Evolutionary conservation across 1,140 invertebrate species (phyloP).

Genomic region (Chrysomallon squamiferum): DNA sequence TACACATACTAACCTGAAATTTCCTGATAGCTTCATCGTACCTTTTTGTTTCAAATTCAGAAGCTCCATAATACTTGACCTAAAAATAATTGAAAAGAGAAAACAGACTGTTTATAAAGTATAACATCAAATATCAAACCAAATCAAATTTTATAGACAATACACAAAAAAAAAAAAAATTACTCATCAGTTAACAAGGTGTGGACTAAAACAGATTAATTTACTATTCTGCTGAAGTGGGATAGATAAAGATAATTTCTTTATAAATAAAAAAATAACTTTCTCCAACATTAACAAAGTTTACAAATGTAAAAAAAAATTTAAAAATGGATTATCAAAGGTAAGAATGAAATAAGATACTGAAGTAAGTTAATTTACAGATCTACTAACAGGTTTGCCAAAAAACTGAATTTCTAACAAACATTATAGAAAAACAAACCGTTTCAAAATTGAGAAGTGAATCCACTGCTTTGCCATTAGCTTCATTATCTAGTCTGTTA

Average conservation of each 20-base stretch:
- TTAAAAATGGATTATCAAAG: too few relatives aligned
- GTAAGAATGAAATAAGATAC: too few relatives aligned
- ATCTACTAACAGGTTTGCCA: too few relatives aligned
- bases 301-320: too few relatives aligned
- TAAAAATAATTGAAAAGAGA: slow-evolving; percentile 27
- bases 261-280: too few relatives aligned
- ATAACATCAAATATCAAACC: neutral
- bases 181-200: neutral
- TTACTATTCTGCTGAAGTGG: too few relatives aligned
- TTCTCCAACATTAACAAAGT: too few relatives aligned
- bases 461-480: slow-evolving; percentile 90
- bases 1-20: slow-evolving; percentile 81
- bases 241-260: too few relatives aligned
- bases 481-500: slow-evolving; percentile 92
- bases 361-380: too few relatives aligned
- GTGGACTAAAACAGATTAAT: neutral
- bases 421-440: slow-evolving; percentile 64
- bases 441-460: slow-evolving; percentile 98
- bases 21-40: slow-evolving; percentile 82
- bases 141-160: neutral
- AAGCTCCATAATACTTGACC: slow-evolving; percentile 94
- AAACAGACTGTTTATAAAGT: too few relatives aligned
- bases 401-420: too few relatives aligned
- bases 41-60: slow-evolving; percentile 85
- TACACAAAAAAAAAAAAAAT: neutral